Evolutionary conservation across 1,140 invertebrate species (phyloP).

Genomic region (Mylabris phalerata): DNA sequence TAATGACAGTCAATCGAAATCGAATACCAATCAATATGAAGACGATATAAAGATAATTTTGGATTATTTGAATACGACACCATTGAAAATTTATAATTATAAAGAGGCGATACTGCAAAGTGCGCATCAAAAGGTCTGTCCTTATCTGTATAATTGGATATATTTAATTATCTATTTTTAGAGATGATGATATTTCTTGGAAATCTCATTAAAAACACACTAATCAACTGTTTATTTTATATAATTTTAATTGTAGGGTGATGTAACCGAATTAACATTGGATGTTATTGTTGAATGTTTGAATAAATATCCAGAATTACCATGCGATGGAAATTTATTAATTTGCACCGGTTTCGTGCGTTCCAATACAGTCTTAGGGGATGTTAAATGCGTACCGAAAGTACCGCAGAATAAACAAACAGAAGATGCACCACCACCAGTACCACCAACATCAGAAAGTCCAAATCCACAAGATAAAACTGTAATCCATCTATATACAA

Average conservation of each 20-base stretch:
- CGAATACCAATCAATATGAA: slow-evolving; percentile 11
- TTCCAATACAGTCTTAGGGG: slow-evolving; percentile 12
- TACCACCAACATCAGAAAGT: neutral
- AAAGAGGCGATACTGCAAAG: slow-evolving; percentile 12
- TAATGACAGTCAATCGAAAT: neutral
- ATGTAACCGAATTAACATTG: slow-evolving; percentile 18
- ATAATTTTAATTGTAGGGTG: slow-evolving; percentile 20
- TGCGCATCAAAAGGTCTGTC: slow-evolving; percentile 23
- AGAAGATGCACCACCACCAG: slow-evolving; percentile 5
- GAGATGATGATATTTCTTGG: neutral
- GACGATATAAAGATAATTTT: slow-evolving; percentile 1
- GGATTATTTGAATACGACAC: slow-evolving; percentile 21
- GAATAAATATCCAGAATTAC: slow-evolving; percentile 20
- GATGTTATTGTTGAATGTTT: slow-evolving; percentile 21
- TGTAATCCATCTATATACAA: neutral
- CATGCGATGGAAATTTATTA: slow-evolving; percentile 20
- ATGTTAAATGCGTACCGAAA: slow-evolving; percentile 24
- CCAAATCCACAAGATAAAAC: slow-evolving; percentile 1
- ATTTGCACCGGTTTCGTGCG: slow-evolving; percentile 22
- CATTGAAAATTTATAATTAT: slow-evolving; percentile 20
- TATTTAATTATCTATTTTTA: neutral
- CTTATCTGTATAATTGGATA: neutral
- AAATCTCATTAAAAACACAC: neutral
- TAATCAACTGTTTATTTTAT: neutral
- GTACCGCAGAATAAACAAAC: slow-evolving; percentile 8